Evolutionary conservation across 2,113 vertebrate species (phyloP).

Genomic region (Arothron firmamentum): DNA sequence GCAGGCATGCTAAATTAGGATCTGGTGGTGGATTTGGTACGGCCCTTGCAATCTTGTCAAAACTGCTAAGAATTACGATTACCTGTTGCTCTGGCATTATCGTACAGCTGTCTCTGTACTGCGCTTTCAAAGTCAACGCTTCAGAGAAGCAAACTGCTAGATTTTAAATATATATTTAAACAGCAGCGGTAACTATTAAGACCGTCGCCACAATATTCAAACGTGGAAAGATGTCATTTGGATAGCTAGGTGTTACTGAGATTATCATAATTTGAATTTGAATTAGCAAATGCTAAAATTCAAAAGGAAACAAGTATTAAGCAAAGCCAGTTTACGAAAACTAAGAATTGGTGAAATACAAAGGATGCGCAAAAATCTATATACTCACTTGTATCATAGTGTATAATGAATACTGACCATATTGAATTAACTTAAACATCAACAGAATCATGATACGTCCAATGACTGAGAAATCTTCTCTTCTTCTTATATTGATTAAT

Average conservation of each 20-base stretch:
- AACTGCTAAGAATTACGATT: not conserved
- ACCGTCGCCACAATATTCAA: not conserved
- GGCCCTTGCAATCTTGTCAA: too few relatives aligned
- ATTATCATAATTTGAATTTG: conserved; percentile 21
- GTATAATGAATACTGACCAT: too few relatives aligned
- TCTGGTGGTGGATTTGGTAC: too few relatives aligned
- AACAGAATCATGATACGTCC: too few relatives aligned
- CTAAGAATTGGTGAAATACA: too few relatives aligned
- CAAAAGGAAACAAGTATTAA: not conserved
- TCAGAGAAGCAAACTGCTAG: conserved; percentile 55
- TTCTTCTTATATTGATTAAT: too few relatives aligned
- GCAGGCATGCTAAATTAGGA: too few relatives aligned
- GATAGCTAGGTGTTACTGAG: not conserved
- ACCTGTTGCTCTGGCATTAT: conserved; percentile 32
- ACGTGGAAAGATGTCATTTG: not conserved
- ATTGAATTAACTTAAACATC: too few relatives aligned
- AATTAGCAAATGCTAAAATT: conserved; percentile 30
- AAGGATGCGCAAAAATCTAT: too few relatives aligned
- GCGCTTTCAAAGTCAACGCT: conserved; percentile 61
- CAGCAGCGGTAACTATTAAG: not conserved
- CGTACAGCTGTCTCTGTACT: conserved; percentile 30
- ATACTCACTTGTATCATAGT: too few relatives aligned
- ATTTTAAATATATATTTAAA: conserved; percentile 39
- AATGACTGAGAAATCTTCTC: too few relatives aligned
- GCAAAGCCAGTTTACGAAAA: not conserved